Percentiles rank a stretch among this genome's conserved stretches.
Conservation (phyloP, 2,113 vertebrate genomes). For the Eira barbara region DNA sequence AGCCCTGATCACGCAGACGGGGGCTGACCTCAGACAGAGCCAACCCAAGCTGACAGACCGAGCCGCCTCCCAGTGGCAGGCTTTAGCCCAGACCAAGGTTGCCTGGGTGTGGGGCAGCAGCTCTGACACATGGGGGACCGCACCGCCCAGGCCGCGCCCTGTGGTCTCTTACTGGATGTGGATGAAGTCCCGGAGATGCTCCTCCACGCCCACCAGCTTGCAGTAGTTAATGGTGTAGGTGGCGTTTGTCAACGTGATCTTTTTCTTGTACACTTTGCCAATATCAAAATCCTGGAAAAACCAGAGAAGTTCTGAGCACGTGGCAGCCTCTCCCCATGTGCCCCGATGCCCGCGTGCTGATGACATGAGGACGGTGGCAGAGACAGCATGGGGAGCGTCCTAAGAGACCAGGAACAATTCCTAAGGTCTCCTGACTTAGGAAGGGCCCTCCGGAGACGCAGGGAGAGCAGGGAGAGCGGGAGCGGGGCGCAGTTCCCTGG, state of each 20-base stretch:
- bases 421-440: not conserved
- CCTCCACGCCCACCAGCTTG: constrained; percentile 86
- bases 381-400: not conserved
- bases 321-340: accelerated
- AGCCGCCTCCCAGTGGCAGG: accelerated
- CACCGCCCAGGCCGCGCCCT: not conserved
- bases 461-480: not conserved
- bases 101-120: not conserved
- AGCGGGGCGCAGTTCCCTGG: not conserved
- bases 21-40: not conserved
- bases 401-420: not conserved
- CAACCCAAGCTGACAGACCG: accelerated
- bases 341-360: not conserved
- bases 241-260: constrained; percentile 88
- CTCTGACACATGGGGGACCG: too few species aligned
- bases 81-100: accelerated
- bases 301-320: not conserved
- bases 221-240: constrained; percentile 88
- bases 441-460: accelerated
- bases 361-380: too few species aligned
- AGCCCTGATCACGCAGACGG: accelerated
- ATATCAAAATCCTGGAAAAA: constrained; percentile 92
- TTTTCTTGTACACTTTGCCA: constrained; percentile 91
- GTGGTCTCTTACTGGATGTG: constrained; percentile 84
- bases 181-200: constrained; percentile 86